phyloP scores from a whole-genome alignment of 2,113 vertebrate genomes.

The Erinaceus europaeus region DNA sequence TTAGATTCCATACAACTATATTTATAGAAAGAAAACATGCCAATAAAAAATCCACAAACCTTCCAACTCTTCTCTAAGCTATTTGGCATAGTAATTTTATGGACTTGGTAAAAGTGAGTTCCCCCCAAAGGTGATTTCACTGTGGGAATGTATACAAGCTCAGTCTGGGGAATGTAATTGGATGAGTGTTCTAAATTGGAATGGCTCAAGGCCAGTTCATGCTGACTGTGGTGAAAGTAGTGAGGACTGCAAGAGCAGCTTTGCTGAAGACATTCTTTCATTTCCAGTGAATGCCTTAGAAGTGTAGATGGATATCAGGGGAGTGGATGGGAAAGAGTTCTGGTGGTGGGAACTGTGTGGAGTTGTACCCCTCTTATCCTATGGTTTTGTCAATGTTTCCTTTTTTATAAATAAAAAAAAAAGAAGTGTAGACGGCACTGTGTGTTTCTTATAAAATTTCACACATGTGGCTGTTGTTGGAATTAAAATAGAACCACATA shows the following conservation, averaged over 20 bases:
- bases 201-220: background rate
- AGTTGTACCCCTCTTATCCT: no score
- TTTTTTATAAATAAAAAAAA: no score
- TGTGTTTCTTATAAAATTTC: background rate
- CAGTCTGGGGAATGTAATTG: background rate
- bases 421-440: background rate
- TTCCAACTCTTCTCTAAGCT: no score
- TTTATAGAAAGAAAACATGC: background rate
- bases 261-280: background rate
- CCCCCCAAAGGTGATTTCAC: background rate
- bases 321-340: no score
- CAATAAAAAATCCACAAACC: no score
- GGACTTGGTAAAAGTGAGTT: background rate
- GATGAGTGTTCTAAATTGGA: background rate
- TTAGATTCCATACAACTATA: no score
- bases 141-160: background rate
- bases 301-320: no score
- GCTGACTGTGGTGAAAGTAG: background rate
- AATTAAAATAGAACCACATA: background rate
- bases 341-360: no score
- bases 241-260: no score
- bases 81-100: background rate
- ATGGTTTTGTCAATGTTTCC: no score
- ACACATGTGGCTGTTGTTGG: background rate
- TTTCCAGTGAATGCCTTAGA: background rate